Conservation (phyloP, 2,797 vertebrate genomes). For the Aphelocoma californica region DNA sequence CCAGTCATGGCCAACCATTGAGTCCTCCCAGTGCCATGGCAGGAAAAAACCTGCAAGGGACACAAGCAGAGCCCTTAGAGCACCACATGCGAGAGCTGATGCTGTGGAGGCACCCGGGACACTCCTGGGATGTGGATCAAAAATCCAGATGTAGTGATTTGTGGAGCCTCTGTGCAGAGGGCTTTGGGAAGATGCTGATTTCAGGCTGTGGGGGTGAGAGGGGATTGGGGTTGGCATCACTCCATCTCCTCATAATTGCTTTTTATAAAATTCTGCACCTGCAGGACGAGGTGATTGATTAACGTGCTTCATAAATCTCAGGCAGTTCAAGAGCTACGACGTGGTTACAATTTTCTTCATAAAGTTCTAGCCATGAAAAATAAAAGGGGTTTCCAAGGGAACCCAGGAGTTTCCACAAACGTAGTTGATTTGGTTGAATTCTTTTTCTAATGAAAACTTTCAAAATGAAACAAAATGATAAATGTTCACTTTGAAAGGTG, state of each 20-base stretch:
- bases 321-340: neutral
- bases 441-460: constrained; percentile 27
- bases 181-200: constrained; percentile 44
- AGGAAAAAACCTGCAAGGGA: neutral
- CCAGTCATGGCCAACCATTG: accelerated
- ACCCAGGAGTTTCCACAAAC: constrained; percentile 28
- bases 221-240: neutral
- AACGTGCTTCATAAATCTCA: constrained; percentile 38
- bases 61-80: neutral
- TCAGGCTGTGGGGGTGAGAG: neutral
- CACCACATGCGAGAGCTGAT: neutral
- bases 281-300: constrained; percentile 56
- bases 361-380: constrained; percentile 8
- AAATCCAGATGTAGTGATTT: neutral
- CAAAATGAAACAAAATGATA: constrained; percentile 27
- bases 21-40: neutral
- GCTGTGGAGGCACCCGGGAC: neutral
- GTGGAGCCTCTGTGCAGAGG: neutral
- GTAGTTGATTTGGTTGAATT: constrained; percentile 21
- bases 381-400: constrained; percentile 38
- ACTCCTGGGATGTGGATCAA: neutral
- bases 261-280: constrained; percentile 58
- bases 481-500: neutral
- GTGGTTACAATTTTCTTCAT: constrained; percentile 11
- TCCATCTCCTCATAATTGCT: constrained; percentile 30